Evolutionary conservation across 2,888 invertebrate species (phyloP).

Genomic region (Ligdia adustata): DNA sequence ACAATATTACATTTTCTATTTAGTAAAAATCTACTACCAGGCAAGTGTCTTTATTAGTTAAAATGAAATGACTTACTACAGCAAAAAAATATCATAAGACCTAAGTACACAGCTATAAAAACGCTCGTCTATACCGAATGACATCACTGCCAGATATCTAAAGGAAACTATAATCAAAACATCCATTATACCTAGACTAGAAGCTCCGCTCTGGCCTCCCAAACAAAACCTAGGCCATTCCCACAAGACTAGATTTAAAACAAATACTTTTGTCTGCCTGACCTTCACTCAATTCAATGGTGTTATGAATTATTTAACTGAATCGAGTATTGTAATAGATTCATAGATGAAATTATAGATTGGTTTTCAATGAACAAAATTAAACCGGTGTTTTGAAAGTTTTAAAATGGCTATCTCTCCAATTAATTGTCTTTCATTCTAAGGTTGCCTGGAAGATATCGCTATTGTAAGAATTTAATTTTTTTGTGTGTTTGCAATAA

Average conservation of each 20-base stretch:
- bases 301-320: slow-evolving; percentile 39
- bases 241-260: slow-evolving; percentile 46
- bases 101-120: neutral
- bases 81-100: no score
- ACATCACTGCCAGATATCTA: slow-evolving; percentile 32
- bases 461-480: no score
- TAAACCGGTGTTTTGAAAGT: slow-evolving; percentile 5
- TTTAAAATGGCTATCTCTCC: no score
- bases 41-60: no score
- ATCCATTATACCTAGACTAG: slow-evolving; percentile 36
- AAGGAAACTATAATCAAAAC: slow-evolving; percentile 38
- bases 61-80: no score
- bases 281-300: slow-evolving; percentile 42
- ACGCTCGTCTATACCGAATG: slow-evolving; percentile 4
- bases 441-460: no score
- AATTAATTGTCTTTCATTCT: no score
- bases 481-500: no score
- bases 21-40: no score
- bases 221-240: slow-evolving; percentile 37
- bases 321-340: slow-evolving; percentile 36
- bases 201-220: slow-evolving; percentile 25
- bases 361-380: slow-evolving; percentile 7
- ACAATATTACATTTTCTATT: no score
- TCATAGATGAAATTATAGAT: neutral
- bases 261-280: slow-evolving; percentile 43